phyloP scores from a whole-genome alignment of 2,113 vertebrate species.

The Mus musculus region DNA sequence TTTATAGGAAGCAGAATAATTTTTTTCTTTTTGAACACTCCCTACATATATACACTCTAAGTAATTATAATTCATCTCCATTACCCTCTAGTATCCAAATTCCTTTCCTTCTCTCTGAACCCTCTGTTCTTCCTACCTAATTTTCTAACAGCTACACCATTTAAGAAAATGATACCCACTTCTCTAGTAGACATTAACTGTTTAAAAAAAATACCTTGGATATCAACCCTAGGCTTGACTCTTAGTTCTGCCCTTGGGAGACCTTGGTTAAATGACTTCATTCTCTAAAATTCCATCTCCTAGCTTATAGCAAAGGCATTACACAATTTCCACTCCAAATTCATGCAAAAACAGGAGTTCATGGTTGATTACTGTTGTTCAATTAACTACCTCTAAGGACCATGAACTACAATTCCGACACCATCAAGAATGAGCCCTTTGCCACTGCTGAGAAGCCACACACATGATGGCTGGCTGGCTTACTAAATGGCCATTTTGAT shows the following conservation, averaged over 20 bases:
- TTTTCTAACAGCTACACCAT: background rate
- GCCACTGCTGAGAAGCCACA: background rate
- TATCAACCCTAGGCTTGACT: background rate
- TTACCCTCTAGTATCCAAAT: background rate
- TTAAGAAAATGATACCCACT: background rate
- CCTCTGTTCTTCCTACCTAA: background rate
- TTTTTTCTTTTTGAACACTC: background rate
- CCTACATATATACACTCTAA: background rate
- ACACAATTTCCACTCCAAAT: background rate
- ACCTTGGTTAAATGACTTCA: background rate
- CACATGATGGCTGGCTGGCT: background rate
- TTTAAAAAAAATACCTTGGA: too few species aligned
- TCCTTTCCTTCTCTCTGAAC: background rate
- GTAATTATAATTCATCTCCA: background rate
- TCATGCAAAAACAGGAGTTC: background rate
- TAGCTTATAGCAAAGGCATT: background rate
- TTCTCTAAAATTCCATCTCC: background rate
- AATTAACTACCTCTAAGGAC: background rate
- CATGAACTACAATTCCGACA: background rate
- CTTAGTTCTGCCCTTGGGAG: background rate
- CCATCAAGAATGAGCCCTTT: background rate
- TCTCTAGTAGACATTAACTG: background rate
- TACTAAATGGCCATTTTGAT: background rate
- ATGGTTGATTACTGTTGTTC: background rate
- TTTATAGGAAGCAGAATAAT: background rate